Evolutionary conservation across 2,888 invertebrate genomes (phyloP).

Genomic region (Lacanobia oleracea): DNA sequence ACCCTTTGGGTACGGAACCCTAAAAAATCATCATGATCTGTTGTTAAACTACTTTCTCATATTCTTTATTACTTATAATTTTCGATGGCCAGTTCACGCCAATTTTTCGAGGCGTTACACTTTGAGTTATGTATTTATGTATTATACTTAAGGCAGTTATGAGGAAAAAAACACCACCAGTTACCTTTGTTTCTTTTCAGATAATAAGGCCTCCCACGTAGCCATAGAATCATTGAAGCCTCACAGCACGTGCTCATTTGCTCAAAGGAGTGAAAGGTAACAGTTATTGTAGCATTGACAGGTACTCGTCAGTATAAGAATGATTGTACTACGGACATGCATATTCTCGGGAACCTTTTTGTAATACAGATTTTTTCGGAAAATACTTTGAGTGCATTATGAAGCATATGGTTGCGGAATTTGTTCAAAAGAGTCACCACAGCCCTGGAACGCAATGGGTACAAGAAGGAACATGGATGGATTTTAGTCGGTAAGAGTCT

Average conservation of each 20-base stretch:
- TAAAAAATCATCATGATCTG: too few species aligned
- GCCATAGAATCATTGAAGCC: slow-evolving; percentile 26
- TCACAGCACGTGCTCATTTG: slow-evolving; percentile 42
- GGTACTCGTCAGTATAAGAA: not conserved
- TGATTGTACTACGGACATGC: not conserved
- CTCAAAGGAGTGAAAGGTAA: slow-evolving; percentile 37
- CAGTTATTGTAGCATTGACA: slow-evolving; percentile 37
- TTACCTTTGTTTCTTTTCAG: slow-evolving; percentile 40
- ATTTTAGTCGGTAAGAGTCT: too few species aligned
- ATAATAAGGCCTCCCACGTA: slow-evolving; percentile 33
- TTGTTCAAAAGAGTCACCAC: too few species aligned
- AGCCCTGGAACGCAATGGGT: too few species aligned
- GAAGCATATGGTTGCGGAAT: too few species aligned
- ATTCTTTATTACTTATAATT: too few species aligned
- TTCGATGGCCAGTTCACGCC: not conserved
- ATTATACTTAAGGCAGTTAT: too few species aligned
- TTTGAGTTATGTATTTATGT: not conserved
- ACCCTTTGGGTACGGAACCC: too few species aligned
- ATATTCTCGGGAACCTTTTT: not conserved
- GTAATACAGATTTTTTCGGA: not conserved
- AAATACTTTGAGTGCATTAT: not conserved
- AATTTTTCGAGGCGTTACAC: not conserved
- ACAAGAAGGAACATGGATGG: too few species aligned
- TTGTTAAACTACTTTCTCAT: too few species aligned
- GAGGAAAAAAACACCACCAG: slow-evolving; percentile 12